These are phyloP conservation scores for Oceanodroma tethys DNA, from an alignment of 2,113 vertebrate species.

Conservation along the genomic window DNA sequence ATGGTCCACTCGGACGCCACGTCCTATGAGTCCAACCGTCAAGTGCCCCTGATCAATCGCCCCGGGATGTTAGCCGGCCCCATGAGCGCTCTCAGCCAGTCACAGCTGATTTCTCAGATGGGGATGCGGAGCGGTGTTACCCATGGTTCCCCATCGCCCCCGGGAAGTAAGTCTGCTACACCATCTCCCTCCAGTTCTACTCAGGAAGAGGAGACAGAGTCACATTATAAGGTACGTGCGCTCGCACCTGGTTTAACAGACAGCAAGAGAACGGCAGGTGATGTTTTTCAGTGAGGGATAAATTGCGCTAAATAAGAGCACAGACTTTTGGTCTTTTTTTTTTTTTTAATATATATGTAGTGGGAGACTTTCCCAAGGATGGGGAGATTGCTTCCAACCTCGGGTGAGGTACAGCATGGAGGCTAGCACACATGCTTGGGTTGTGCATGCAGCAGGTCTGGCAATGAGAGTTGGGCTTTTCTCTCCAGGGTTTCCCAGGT, in stretches of 20 bases:
- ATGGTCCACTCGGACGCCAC: conserved; percentile 90
- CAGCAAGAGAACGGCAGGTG: fast-evolving
- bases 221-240: conserved; percentile 88
- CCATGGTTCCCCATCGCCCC: conserved; percentile 95
- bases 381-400: neutral
- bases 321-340: neutral
- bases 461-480: neutral
- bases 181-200: conserved; percentile 97
- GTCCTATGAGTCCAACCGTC: conserved; percentile 86
- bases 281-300: neutral
- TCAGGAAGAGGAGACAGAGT: conserved; percentile 97
- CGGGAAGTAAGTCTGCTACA: conserved; percentile 96
- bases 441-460: neutral
- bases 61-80: conserved; percentile 87
- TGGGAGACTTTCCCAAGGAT: neutral
- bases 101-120: conserved; percentile 96
- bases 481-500: neutral
- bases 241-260: neutral
- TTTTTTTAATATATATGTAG: no score
- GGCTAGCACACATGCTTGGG: neutral
- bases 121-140: conserved; percentile 81
- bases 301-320: neutral
- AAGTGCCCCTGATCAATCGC: conserved; percentile 88
- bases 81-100: conserved; percentile 89
- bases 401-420: neutral